phyloP scores from a whole-genome alignment of 2,888 invertebrate species.

The Asteroscopus sphinx region DNA sequence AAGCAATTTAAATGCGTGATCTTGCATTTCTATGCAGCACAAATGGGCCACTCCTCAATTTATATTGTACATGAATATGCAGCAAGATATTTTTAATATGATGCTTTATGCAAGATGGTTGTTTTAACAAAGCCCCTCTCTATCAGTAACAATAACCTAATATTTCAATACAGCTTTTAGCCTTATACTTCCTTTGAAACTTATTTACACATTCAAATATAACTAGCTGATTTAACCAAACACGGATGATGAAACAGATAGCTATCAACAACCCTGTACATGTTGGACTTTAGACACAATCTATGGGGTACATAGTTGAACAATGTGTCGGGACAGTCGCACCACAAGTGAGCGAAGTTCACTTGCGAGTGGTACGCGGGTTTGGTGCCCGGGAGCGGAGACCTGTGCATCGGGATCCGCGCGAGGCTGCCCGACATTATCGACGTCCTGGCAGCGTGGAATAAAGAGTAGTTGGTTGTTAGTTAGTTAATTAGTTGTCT shows the following conservation, averaged over 20 bases:
- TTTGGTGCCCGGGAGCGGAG: constrained; percentile 60
- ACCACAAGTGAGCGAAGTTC: constrained; percentile 69
- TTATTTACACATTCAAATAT: constrained; percentile 69
- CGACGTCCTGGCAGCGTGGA: constrained; percentile 84
- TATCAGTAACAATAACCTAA: too few species aligned
- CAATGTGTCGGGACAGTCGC: constrained; percentile 79
- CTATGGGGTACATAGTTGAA: constrained; percentile 79
- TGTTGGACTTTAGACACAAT: constrained; percentile 76
- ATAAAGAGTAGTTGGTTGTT: constrained; percentile 45
- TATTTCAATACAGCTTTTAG: background rate
- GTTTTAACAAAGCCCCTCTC: too few species aligned
- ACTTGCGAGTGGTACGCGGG: constrained; percentile 61
- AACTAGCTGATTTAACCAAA: constrained; percentile 79
- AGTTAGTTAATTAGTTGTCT: constrained; percentile 9
- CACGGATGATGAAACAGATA: constrained; percentile 81
- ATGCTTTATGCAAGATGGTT: too few species aligned
- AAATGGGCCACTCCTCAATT: too few species aligned
- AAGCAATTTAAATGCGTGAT: too few species aligned
- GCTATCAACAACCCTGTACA: constrained; percentile 72
- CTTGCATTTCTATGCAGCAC: too few species aligned
- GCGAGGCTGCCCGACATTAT: constrained; percentile 87
- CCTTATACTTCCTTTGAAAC: too few species aligned
- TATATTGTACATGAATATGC: too few species aligned
- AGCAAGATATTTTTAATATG: too few species aligned
- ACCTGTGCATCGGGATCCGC: constrained; percentile 89